These are phyloP conservation scores for Petrolisthes manimaculis DNA, from an alignment of 2,888 invertebrate genomes.

Conservation along the genomic window DNA sequence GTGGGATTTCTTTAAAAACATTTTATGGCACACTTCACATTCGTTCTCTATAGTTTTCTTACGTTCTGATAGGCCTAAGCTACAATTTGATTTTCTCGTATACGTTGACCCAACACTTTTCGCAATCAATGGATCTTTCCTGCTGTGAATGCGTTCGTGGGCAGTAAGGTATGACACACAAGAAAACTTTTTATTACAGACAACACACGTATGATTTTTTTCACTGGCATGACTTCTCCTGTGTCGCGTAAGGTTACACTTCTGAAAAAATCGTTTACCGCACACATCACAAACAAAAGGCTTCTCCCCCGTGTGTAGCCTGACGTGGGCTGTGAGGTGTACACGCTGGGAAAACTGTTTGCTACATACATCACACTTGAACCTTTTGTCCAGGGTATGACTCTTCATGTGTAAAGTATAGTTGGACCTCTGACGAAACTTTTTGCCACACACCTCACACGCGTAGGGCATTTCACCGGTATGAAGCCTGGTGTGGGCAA, in stretches of 20 bases:
- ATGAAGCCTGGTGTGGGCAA: slow-evolving; percentile 18
- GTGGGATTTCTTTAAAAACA: background rate
- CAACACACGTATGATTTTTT: background rate
- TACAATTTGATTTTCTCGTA: background rate
- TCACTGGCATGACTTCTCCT: background rate
- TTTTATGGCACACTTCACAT: background rate
- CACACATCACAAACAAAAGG: slow-evolving; percentile 27
- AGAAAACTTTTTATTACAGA: slow-evolving; percentile 1
- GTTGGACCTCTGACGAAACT: slow-evolving; percentile 21
- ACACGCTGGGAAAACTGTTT: slow-evolving; percentile 37
- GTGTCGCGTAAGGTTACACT: slow-evolving; percentile 25
- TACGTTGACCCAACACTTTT: background rate
- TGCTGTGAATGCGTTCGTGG: background rate
- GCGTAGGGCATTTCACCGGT: slow-evolving; percentile 30
- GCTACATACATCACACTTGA: background rate
- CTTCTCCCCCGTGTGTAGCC: slow-evolving; percentile 21
- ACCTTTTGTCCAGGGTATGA: slow-evolving; percentile 19
- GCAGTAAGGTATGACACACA: background rate
- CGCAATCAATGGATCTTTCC: background rate
- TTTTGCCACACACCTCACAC: slow-evolving; percentile 16
- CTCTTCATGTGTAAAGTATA: slow-evolving; percentile 32
- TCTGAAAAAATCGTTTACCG: slow-evolving; percentile 10
- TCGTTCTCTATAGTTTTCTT: background rate
- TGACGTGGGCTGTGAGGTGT: slow-evolving; percentile 34
- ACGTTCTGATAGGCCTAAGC: too few species aligned